Evolutionary conservation across 2,113 vertebrate genomes (phyloP), one percentile per base, ranked within the genome.

Genomic region (Poeciliopsis prolifica): DNA sequence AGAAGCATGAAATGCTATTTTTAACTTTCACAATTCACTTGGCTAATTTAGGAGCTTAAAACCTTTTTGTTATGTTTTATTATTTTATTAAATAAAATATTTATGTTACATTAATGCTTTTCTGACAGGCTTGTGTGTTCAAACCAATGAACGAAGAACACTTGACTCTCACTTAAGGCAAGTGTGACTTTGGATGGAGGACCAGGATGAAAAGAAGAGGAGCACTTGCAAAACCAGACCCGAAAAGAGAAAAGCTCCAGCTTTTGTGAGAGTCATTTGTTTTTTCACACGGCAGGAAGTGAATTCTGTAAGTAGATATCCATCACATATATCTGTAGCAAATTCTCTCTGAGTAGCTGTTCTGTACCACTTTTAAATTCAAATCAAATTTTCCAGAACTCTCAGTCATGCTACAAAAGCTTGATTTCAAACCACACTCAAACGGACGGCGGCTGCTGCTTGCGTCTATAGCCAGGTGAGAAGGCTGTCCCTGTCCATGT

Each of bases 401-500:
- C 79, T 85, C 75, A 87, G 82, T 88, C 80, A 74, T 10, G 28
- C 76, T 73, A 24, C 44, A 68, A 79, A 80, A 54, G 79, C 70
- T 31, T 64, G 66, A 79, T 37, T 71, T 77, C 63, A 80, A 78
- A 78, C 44, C 65, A 31, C 28, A 54, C 78, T 58, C 29, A 19
- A 37, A 15, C 42, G 31, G 67, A 68, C 17, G 24, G 28, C 19
- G 72, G 37, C 28, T 48, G 72, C 48, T 42, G 72, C 48, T 42
- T 13, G 66, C 68, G 82, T 95, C 96, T 98, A 98, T 95, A 98
- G 94, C 97, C 97, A 98, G 82, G 97, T 98, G 89, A 98, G 97
- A 92, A 98, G 97, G 92, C 96, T 98, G 92, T 98, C 97, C 94
- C 97, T 98, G 94, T 98, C 97, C 92, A 97, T 96, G 92, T 97